Evolutionary conservation across 2,888 invertebrate species (phyloP).

Genomic region (Archaeoteleia sp.): DNA sequence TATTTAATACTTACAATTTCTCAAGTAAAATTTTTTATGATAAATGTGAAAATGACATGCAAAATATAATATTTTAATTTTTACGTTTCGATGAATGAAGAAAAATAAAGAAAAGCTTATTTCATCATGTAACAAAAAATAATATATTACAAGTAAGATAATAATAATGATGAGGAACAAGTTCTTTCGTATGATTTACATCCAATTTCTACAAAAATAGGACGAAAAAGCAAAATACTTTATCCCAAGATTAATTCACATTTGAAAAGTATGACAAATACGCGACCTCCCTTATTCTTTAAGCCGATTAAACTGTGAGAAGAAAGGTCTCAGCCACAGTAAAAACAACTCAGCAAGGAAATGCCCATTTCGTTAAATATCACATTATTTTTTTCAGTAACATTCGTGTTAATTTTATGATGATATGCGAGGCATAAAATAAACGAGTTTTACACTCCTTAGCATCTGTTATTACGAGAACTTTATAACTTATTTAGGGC

Average conservation of each 20-base stretch:
- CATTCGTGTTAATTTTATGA: constrained; percentile 32
- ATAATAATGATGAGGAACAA: too few relatives aligned
- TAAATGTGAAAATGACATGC: too few relatives aligned
- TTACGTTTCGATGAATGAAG: too few relatives aligned
- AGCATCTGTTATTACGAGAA: constrained; percentile 18
- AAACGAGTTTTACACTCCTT: constrained; percentile 18
- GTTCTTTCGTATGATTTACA: constrained; percentile 2
- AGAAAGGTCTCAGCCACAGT: constrained; percentile 30
- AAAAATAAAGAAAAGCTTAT: too few relatives aligned
- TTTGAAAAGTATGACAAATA: constrained; percentile 27
- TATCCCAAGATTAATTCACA: constrained; percentile 6
- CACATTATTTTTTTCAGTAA: constrained; percentile 28
- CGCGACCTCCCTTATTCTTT: constrained; percentile 31
- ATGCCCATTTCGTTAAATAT: constrained; percentile 36
- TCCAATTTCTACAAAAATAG: constrained; percentile 11
- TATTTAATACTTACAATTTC: too few relatives aligned
- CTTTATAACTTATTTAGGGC: constrained; percentile 10
- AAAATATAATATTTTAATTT: too few relatives aligned
- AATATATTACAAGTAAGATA: too few relatives aligned
- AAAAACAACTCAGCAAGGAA: constrained; percentile 27
- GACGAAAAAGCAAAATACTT: constrained; percentile 17
- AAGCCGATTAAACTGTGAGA: constrained; percentile 38
- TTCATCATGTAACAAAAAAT: too few relatives aligned
- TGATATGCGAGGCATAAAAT: constrained; percentile 21
- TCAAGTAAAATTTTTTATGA: too few relatives aligned